A percentile compares a stretch with the other conserved stretches of the same genome.
Evolutionary conservation across 2,797 vertebrate species (phyloP).

Genomic region (Vireo griseus): DNA sequence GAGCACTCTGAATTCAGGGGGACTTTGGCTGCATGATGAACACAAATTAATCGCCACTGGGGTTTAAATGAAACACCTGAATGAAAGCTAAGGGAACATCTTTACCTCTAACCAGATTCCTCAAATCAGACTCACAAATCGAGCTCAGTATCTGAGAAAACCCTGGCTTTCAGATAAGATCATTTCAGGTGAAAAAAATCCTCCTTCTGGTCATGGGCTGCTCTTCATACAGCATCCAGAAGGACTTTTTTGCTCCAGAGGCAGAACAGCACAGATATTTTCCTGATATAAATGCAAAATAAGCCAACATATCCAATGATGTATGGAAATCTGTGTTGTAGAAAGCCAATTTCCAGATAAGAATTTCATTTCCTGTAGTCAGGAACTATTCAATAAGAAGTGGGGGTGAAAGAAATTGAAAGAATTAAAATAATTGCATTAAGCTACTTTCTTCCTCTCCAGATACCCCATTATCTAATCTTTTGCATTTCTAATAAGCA

Average conservation of each 20-base stretch:
- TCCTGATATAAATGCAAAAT: slow-evolving; percentile 6
- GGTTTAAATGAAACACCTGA: background rate
- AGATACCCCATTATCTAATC: background rate
- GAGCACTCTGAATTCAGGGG: background rate
- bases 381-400: background rate
- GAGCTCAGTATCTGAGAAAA: background rate
- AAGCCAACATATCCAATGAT: background rate
- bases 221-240: background rate
- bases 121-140: background rate
- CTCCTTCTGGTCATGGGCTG: background rate
- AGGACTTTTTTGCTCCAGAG: background rate
- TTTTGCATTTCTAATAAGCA: slow-evolving; percentile 17
- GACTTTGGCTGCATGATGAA: background rate
- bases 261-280: background rate
- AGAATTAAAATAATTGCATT: slow-evolving; percentile 51
- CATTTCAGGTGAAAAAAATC: background rate
- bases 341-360: slow-evolving; percentile 49
- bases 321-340: background rate
- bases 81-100: background rate
- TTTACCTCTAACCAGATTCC: background rate
- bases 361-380: slow-evolving; percentile 51
- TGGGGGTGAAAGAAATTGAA: slow-evolving; percentile 9
- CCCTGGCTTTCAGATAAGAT: background rate
- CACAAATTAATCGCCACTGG: background rate
- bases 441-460: slow-evolving; percentile 12